These are phyloP conservation scores for Dryococelus australis DNA, from an alignment of 2,888 invertebrate genomes.

Conservation along the genomic window DNA sequence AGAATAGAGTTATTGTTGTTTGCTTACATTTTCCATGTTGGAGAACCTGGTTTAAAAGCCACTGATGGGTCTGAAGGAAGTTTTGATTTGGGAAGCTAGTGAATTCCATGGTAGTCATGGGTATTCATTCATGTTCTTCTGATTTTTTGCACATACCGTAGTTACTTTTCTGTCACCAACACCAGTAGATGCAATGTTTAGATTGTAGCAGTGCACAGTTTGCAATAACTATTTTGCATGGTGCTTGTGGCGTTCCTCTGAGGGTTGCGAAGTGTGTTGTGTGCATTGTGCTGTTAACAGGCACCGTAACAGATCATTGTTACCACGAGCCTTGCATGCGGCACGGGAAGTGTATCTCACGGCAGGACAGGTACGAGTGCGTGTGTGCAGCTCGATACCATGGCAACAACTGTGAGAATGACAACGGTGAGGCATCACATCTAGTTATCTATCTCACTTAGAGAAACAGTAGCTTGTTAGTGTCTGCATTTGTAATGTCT, in stretches of 20 bases:
- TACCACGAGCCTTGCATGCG: slow-evolving; percentile 82
- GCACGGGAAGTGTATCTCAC: slow-evolving; percentile 80
- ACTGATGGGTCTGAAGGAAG: no score
- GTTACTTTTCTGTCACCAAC: no score
- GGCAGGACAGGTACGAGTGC: slow-evolving; percentile 82
- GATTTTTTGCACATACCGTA: no score
- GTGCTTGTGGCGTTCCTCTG: slow-evolving; percentile 6
- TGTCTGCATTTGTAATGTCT: neutral
- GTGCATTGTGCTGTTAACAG: slow-evolving; percentile 41
- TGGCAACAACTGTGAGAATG: slow-evolving; percentile 87
- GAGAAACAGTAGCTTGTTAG: neutral
- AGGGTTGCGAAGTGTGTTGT: slow-evolving; percentile 26
- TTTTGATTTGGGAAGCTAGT: no score
- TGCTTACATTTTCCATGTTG: no score
- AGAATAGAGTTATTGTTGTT: no score
- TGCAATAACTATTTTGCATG: neutral
- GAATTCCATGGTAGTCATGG: no score
- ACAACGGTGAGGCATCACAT: slow-evolving; percentile 62
- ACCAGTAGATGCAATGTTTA: no score
- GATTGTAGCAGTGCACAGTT: no score
- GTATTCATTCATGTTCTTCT: no score
- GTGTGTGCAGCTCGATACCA: slow-evolving; percentile 84
- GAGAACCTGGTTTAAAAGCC: no score
- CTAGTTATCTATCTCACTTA: neutral
- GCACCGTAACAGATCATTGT: slow-evolving; percentile 67